phyloP scores from a whole-genome alignment of 1,140 invertebrate species.

The Ips nitidus region DNA sequence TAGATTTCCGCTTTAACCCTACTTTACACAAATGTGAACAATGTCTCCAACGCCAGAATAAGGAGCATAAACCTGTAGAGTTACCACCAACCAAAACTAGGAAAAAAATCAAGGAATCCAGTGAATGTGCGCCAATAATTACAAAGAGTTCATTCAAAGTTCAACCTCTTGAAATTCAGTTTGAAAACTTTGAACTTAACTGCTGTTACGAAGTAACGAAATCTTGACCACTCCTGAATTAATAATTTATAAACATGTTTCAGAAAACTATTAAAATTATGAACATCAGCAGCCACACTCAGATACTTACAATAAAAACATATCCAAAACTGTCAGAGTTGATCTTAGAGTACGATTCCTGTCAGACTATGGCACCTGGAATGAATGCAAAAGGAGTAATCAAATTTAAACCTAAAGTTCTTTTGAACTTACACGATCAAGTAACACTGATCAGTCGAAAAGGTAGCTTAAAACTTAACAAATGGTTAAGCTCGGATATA shows the following conservation, averaged over 20 bases:
- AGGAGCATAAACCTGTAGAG: not conserved
- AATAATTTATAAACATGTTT: not conserved
- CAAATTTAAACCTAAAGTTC: slow-evolving; percentile 34
- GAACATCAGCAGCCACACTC: slow-evolving; percentile 32
- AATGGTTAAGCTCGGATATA: not conserved
- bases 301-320: slow-evolving; percentile 23
- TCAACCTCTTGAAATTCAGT: slow-evolving; percentile 2
- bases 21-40: slow-evolving; percentile 21
- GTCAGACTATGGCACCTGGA: slow-evolving; percentile 37
- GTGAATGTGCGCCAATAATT: too few relatives aligned
- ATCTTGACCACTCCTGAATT: not conserved
- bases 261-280: slow-evolving; percentile 34
- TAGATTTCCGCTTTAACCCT: slow-evolving; percentile 29
- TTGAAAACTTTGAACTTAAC: not conserved
- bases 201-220: slow-evolving; percentile 5
- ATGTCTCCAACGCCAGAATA: slow-evolving; percentile 1
- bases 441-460: slow-evolving; percentile 23
- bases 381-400: slow-evolving; percentile 38
- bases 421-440: slow-evolving; percentile 31
- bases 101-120: too few relatives aligned
- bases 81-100: not conserved
- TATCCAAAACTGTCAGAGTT: slow-evolving; percentile 30
- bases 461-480: slow-evolving; percentile 4
- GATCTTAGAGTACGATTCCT: slow-evolving; percentile 19
- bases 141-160: too few relatives aligned